Percentiles rank a stretch among this genome's conserved stretches.
phyloP scores from a whole-genome alignment of 1,140 invertebrate genomes.

The Holcopasites calliopsidis region DNA sequence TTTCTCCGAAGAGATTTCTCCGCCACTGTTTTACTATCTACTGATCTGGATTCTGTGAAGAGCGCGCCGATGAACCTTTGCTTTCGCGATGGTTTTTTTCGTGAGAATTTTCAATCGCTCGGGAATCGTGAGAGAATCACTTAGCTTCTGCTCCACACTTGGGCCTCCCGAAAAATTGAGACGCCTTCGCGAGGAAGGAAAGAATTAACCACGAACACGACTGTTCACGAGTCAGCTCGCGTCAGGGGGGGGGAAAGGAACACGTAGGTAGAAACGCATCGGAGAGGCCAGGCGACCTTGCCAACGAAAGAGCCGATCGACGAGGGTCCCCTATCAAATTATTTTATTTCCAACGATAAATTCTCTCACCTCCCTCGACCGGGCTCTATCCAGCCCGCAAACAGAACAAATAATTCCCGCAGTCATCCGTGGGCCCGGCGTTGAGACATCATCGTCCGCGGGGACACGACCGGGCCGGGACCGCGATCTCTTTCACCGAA shows the following conservation, averaged over 20 bases:
- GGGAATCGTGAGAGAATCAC: neutral
- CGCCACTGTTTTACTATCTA: neutral
- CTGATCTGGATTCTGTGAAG: neutral
- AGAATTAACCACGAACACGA: too few species aligned
- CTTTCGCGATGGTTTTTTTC: neutral
- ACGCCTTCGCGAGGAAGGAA: neutral
- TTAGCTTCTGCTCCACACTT: neutral
- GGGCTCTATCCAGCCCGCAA: too few species aligned
- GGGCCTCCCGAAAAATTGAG: neutral
- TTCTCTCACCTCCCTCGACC: constrained; percentile 22
- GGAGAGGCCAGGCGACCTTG: constrained; percentile 14
- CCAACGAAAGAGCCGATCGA: constrained; percentile 13
- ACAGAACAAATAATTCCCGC: constrained; percentile 9
- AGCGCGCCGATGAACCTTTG: neutral
- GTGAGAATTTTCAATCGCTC: constrained; percentile 10
- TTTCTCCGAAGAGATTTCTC: too few species aligned
- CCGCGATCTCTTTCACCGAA: constrained; percentile 39
- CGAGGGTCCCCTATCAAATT: constrained; percentile 15
- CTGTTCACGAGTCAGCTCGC: too few species aligned
- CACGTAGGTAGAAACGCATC: neutral
- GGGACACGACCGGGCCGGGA: neutral
- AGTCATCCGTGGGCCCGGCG: constrained; percentile 22
- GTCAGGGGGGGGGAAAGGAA: neutral
- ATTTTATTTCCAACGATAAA: constrained; percentile 46
- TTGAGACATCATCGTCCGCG: constrained; percentile 3